phyloP scores from a whole-genome alignment of 2,888 invertebrate species.

The Toxonevra muliebris region DNA sequence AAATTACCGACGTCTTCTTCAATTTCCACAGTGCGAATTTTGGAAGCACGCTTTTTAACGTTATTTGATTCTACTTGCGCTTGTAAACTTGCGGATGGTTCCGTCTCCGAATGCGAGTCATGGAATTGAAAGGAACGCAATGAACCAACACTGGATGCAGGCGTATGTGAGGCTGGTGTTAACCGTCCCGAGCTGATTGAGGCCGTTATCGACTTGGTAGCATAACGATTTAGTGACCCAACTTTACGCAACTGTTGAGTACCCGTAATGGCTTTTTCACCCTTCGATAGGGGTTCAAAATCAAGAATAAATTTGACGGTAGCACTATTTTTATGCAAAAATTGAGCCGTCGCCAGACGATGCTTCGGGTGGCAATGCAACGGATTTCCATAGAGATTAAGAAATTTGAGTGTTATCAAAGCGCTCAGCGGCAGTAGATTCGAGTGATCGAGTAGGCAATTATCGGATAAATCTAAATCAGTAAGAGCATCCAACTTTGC shows the following conservation, averaged over 20 bases:
- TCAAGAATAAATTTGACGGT: conserved; percentile 70
- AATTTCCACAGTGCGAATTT: conserved; percentile 66
- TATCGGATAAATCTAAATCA: conserved; percentile 72
- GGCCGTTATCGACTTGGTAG: conserved; percentile 36
- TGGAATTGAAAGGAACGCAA: conserved; percentile 44
- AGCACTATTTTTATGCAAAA: conserved; percentile 69
- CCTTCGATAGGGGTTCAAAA: conserved; percentile 66
- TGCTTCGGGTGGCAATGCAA: conserved; percentile 71
- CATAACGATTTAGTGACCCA: conserved; percentile 42
- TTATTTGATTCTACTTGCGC: conserved; percentile 22
- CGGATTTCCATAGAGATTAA: conserved; percentile 72
- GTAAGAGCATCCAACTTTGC: conserved; percentile 68
- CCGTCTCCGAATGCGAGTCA: conserved; percentile 38
- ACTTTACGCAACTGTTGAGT: conserved; percentile 55
- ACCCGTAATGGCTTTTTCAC: conserved; percentile 67
- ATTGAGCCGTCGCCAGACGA: conserved; percentile 67
- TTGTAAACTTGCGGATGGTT: conserved; percentile 19
- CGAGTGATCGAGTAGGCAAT: conserved; percentile 72
- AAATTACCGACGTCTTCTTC: conserved; percentile 43
- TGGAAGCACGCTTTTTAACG: conserved; percentile 55
- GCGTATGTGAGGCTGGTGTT: conserved; percentile 47
- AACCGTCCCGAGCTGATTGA: conserved; percentile 43
- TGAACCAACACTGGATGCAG: conserved; percentile 61
- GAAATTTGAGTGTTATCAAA: conserved; percentile 67
- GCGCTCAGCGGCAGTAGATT: conserved; percentile 68